Conservation (phyloP, 2,113 vertebrate genomes). For the Pristiophorus japonicus region DNA sequence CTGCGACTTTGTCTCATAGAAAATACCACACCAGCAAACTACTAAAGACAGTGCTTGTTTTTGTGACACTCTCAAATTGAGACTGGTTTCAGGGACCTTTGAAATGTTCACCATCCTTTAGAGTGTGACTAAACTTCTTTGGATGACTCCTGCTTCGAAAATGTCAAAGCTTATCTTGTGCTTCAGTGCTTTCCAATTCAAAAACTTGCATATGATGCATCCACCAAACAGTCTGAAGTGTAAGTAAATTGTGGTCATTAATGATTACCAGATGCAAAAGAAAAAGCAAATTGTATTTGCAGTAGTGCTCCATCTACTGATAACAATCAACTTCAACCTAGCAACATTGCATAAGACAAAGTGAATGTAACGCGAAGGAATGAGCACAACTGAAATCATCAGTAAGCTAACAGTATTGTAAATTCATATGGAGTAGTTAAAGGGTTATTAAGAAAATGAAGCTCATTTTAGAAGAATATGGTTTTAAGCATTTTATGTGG, state of each 20-base stretch:
- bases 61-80: background rate
- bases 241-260: background rate
- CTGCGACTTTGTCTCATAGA: background rate
- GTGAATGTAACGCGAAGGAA: constrained; percentile 22
- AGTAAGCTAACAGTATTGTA: constrained; percentile 34
- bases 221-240: background rate
- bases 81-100: background rate
- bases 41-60: background rate
- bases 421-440: background rate
- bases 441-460: background rate
- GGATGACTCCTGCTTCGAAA: background rate
- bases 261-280: background rate
- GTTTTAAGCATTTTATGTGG: constrained; percentile 6
- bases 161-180: background rate
- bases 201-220: background rate
- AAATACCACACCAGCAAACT: background rate
- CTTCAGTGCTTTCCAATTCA: background rate
- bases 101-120: background rate
- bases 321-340: background rate
- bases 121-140: background rate
- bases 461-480: background rate
- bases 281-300: background rate
- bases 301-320: constrained; percentile 8
- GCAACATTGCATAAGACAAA: constrained; percentile 3
- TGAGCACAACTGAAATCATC: background rate